These are phyloP conservation scores for Parascotia fuliginaria DNA, from an alignment of 2,888 invertebrate species.

Conservation along the genomic window DNA sequence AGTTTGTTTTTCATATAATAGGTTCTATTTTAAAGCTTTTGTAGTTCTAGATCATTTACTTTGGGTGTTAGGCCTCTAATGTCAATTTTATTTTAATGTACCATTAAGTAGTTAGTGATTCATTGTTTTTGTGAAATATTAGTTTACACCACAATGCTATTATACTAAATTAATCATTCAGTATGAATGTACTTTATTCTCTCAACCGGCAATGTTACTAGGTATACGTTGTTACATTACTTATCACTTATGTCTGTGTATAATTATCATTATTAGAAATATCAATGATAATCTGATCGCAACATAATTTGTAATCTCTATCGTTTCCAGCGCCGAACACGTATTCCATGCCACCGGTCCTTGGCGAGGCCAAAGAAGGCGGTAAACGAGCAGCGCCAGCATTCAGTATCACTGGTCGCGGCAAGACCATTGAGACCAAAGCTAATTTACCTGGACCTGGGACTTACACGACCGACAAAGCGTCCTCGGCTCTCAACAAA, in stretches of 20 bases:
- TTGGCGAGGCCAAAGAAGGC: slow-evolving; percentile 86
- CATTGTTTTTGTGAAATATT: slow-evolving; percentile 27
- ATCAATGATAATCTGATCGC: background rate
- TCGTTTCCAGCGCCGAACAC: slow-evolving; percentile 92
- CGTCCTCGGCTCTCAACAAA: slow-evolving; percentile 68
- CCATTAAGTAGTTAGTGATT: slow-evolving; percentile 24
- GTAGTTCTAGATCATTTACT: background rate
- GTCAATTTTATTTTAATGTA: slow-evolving; percentile 36
- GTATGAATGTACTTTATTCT: background rate
- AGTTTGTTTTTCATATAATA: background rate
- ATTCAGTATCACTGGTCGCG: slow-evolving; percentile 94
- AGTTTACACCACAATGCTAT: slow-evolving; percentile 8
- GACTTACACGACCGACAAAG: slow-evolving; percentile 87
- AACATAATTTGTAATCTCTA: slow-evolving; percentile 5
- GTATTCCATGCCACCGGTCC: slow-evolving; percentile 93
- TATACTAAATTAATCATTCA: background rate
- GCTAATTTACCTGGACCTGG: slow-evolving; percentile 92
- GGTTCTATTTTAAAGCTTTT: background rate
- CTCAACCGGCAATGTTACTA: too few relatives aligned
- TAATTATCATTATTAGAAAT: background rate
- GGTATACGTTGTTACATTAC: too few relatives aligned
- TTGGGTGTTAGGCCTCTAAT: slow-evolving; percentile 13
- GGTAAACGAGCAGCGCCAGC: slow-evolving; percentile 91
- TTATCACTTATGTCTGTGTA: too few relatives aligned
- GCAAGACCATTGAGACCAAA: slow-evolving; percentile 83